A percentile compares a stretch with the other conserved stretches of the same genome.
phyloP scores from a whole-genome alignment of 1,140 invertebrate species.

The Sinella curviseta region DNA sequence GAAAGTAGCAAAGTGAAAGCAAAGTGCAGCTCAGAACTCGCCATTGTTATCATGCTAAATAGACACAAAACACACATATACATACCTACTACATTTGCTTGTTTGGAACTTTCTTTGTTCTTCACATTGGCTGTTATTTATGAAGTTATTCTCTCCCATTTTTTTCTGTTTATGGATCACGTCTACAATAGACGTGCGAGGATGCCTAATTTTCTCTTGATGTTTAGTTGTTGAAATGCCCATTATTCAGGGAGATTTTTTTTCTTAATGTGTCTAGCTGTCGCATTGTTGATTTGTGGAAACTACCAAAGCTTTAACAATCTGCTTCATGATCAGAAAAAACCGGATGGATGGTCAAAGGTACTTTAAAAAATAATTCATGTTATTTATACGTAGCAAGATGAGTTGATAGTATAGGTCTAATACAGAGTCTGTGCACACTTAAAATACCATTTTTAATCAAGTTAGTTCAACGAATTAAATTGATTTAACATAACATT shows the following conservation, averaged over 20 bases:
- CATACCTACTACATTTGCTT: background rate
- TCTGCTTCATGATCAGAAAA: background rate
- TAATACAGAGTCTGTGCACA: background rate
- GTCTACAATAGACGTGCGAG: background rate
- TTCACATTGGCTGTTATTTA: too few relatives aligned
- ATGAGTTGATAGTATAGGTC: background rate
- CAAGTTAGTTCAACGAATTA: background rate
- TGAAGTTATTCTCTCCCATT: too few relatives aligned
- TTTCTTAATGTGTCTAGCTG: too few relatives aligned
- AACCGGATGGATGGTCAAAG: slow-evolving; percentile 1
- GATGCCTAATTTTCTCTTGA: background rate
- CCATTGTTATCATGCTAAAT: background rate
- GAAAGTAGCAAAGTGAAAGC: background rate
- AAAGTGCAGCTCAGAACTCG: background rate
- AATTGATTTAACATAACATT: background rate
- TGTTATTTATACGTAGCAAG: background rate
- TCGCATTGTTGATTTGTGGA: background rate
- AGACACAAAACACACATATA: background rate
- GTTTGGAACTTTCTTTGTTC: too few relatives aligned
- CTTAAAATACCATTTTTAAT: background rate
- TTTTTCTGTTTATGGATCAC: too few relatives aligned
- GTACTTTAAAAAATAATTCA: background rate
- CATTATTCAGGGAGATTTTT: too few relatives aligned
- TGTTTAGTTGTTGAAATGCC: too few relatives aligned
- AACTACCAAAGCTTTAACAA: background rate